Evolutionary conservation across 2,113 vertebrate species (phyloP).

Genomic region (Indicator indicator): DNA sequence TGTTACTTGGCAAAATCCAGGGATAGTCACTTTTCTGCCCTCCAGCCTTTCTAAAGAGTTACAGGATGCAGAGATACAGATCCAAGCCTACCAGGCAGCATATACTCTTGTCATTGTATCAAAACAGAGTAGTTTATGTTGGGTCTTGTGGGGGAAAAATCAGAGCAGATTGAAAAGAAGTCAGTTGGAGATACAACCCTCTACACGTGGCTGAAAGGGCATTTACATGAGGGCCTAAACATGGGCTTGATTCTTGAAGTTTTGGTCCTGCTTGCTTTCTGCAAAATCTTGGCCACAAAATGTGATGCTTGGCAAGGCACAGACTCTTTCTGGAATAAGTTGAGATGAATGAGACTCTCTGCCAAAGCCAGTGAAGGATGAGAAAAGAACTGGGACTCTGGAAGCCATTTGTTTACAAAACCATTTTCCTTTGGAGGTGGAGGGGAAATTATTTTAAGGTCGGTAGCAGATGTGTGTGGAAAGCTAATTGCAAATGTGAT

Average conservation of each 20-base stretch:
- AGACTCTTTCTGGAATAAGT: neutral
- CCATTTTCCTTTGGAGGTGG: neutral
- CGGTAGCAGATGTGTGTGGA: neutral
- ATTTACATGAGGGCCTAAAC: neutral
- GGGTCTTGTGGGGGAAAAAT: neutral
- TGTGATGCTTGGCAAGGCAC: neutral
- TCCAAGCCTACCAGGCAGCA: neutral
- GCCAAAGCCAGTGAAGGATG: neutral
- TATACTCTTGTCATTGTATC: neutral
- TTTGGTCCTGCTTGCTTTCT: neutral
- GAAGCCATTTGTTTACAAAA: conserved; percentile 16
- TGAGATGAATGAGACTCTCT: neutral
- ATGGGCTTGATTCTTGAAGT: neutral
- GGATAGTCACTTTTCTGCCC: neutral
- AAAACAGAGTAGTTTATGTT: fast-evolving
- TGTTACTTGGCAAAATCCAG: neutral
- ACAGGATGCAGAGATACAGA: neutral
- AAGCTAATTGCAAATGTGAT: conserved; percentile 28
- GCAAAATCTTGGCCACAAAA: neutral
- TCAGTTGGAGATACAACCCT: neutral
- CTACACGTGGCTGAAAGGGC: neutral
- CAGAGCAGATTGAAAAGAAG: neutral
- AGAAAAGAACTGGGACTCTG: conserved; percentile 14
- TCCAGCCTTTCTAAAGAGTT: neutral
- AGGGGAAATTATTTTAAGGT: conserved; percentile 20